Evolutionary conservation across 2,888 invertebrate genomes (phyloP).

Genomic region (Hartigia nigra): DNA sequence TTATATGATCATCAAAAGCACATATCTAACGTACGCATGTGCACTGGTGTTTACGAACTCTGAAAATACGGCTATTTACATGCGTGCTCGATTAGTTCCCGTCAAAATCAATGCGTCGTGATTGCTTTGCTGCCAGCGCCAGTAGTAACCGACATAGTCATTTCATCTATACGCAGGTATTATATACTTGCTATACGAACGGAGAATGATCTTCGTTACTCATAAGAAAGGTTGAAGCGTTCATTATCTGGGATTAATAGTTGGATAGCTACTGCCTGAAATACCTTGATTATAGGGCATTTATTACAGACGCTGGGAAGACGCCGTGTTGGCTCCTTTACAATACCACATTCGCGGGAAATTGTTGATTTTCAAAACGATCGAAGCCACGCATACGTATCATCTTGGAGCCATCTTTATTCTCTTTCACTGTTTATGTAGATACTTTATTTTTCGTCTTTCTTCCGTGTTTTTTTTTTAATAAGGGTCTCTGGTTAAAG

Average conservation of each 20-base stretch:
- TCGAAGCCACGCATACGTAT: neutral
- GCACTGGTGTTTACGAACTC: neutral
- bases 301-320: neutral
- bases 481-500: neutral
- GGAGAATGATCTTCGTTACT: conserved; percentile 18
- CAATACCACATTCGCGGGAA: neutral
- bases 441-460: neutral
- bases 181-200: neutral
- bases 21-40: neutral
- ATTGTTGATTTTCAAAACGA: neutral
- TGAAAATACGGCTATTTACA: neutral
- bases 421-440: neutral
- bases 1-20: too few species aligned
- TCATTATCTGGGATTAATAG: conserved; percentile 19
- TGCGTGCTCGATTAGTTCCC: conserved; percentile 18
- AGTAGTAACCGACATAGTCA: neutral
- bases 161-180: neutral
- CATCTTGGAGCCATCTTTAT: neutral
- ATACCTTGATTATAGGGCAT: conserved; percentile 18
- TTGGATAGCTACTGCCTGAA: conserved; percentile 12
- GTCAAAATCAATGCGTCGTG: conserved; percentile 24
- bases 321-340: neutral
- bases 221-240: conserved; percentile 13
- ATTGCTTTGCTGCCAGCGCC: conserved; percentile 12
- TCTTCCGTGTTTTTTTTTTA: neutral